Evolutionary conservation across 2,888 invertebrate genomes (phyloP).

Genomic region (Uropetala carovei): DNA sequence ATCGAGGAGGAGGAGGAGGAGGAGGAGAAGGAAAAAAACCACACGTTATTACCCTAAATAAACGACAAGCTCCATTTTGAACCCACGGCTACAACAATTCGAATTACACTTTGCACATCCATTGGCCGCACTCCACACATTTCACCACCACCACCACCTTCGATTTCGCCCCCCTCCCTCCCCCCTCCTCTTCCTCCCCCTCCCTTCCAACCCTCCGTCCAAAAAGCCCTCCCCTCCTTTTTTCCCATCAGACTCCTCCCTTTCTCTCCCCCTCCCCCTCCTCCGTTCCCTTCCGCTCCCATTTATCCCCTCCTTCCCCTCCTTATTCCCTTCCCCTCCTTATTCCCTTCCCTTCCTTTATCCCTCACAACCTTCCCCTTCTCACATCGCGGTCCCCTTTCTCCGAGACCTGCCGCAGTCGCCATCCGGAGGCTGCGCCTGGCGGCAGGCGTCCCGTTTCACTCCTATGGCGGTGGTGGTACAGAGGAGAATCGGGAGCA

Average conservation of each 20-base stretch:
- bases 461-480: not conserved
- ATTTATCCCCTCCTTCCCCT: not conserved
- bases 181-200: not conserved
- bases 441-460: not conserved
- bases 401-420: constrained; percentile 27
- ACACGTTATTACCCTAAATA: no score
- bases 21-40: no score
- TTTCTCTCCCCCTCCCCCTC: not conserved
- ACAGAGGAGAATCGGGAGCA: not conserved
- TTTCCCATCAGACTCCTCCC: not conserved
- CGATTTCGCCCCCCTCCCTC: not conserved
- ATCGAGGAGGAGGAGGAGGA: no score
- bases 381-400: not conserved
- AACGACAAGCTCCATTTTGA: no score
- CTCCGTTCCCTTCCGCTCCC: not conserved
- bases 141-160: not conserved
- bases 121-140: not conserved
- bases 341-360: no score
- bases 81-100: not conserved
- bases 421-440: not conserved
- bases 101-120: constrained; percentile 8
- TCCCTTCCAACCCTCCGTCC: not conserved
- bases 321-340: no score
- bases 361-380: not conserved
- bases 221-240: not conserved